phyloP scores from a whole-genome alignment of 2,113 vertebrate species.

The Pseudorectes ferrugineus region DNA sequence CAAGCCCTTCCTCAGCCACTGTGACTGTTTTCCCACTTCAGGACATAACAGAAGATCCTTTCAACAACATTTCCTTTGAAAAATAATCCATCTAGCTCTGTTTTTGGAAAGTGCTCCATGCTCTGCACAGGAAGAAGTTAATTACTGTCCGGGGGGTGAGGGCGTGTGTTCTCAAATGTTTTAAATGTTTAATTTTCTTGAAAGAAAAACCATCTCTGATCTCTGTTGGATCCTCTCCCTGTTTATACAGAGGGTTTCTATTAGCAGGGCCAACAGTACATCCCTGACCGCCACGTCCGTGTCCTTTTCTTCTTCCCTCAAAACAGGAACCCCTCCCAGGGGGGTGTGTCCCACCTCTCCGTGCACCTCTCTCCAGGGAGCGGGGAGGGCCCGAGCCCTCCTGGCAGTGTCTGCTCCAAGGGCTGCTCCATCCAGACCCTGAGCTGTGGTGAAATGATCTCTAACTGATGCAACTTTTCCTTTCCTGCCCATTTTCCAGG shows the following conservation, averaged over 20 bases:
- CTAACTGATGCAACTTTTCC: not conserved
- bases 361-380: not conserved
- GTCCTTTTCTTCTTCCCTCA: slow-evolving; percentile 53
- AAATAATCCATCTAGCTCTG: slow-evolving; percentile 76
- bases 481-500: not conserved
- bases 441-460: accelerated
- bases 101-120: slow-evolving; percentile 72
- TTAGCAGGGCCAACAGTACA: slow-evolving; percentile 60
- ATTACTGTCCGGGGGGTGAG: slow-evolving; percentile 68
- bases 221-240: slow-evolving; percentile 63
- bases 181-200: slow-evolving; percentile 74
- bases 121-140: slow-evolving; percentile 79
- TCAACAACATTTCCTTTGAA: slow-evolving; percentile 81
- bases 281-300: slow-evolving; percentile 14
- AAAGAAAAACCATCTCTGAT: slow-evolving; percentile 71
- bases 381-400: accelerated
- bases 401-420: not conserved
- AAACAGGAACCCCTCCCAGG: slow-evolving; percentile 56
- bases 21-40: slow-evolving; percentile 55
- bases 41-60: slow-evolving; percentile 64
- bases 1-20: not conserved
- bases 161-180: slow-evolving; percentile 69
- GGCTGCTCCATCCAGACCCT: not conserved
- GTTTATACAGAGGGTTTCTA: slow-evolving; percentile 73
- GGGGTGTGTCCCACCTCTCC: slow-evolving; percentile 4